These are phyloP conservation scores for western clawed frog (Xenopus tropicalis) DNA, from an alignment of 2,113 vertebrate genomes.

Conservation along the genomic window UCB_Xtro_10.0 CM004444.2:34196001-34196500, in stretches of 20 bases:
- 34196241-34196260: constrained; percentile 25
- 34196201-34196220: constrained; percentile 38
- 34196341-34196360: background rate
- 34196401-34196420: no score
- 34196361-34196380: no score
- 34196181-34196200: constrained; percentile 43
- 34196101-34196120: constrained; percentile 5
- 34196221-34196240: constrained; percentile 30
- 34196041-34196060: no score
- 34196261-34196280: background rate
- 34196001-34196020: no score
- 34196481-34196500: no score
- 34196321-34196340: background rate
- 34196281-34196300: background rate
- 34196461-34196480: no score
- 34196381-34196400: background rate
- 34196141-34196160: constrained; percentile 45
- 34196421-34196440: no score
- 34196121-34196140: constrained; percentile 43
- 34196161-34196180: constrained; percentile 32
- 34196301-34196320: constrained; percentile 2
- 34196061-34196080: no score
- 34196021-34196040: no score
- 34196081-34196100: background rate
- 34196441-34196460: no score